These are phyloP conservation scores for Sinocyclocheilus rhinocerous DNA, from an alignment of 2,113 vertebrate species.

Conservation along the genomic window DNA sequence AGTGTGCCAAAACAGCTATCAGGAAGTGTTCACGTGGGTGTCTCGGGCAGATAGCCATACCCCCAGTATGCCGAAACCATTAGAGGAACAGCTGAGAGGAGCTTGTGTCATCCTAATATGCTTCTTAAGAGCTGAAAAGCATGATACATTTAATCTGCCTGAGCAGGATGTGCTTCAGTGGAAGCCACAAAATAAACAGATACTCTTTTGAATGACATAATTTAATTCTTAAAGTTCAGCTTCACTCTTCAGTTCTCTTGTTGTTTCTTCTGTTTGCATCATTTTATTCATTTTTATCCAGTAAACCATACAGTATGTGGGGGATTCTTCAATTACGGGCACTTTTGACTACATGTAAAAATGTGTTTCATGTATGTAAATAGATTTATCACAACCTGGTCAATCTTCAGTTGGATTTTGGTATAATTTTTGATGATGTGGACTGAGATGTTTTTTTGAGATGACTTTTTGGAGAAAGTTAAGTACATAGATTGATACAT, in stretches of 20 bases:
- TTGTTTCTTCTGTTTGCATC: not conserved
- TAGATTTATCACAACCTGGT: no score
- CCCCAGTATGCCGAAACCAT: not conserved
- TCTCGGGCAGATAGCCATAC: constrained; percentile 24
- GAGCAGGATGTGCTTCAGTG: not conserved
- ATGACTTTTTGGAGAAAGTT: not conserved
- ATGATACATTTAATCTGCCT: constrained; percentile 24
- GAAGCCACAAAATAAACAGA: constrained; percentile 12
- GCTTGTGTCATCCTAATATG: constrained; percentile 28
- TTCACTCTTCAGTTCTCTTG: not conserved
- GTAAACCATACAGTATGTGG: not conserved
- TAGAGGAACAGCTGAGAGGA: constrained; percentile 35
- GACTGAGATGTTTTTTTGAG: not conserved
- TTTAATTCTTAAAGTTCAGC: not conserved
- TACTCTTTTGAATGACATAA: not conserved
- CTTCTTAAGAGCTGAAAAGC: constrained; percentile 22
- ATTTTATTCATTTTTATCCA: not conserved
- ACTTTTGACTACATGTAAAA: not conserved
- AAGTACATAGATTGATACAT: not conserved
- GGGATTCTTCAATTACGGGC: not conserved
- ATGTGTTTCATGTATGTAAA: no score
- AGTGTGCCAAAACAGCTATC: constrained; percentile 20
- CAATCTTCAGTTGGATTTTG: no score
- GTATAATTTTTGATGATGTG: no score
- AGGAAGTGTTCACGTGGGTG: constrained; percentile 4